Conservation (phyloP, 2,888 invertebrate genomes). For the Vesta saturnalis region DNA sequence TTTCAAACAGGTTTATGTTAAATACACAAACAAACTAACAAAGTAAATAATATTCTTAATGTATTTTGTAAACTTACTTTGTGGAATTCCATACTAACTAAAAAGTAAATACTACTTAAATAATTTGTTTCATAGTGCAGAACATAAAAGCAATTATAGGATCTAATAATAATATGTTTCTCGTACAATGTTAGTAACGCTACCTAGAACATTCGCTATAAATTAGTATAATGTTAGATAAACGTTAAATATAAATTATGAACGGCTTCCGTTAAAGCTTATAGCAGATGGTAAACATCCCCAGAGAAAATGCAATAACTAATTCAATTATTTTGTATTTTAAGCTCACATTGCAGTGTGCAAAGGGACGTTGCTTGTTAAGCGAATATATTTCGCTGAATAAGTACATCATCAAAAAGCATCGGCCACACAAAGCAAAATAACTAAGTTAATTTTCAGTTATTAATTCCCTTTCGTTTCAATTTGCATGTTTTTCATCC, state of each 20-base stretch:
- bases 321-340: constrained; percentile 31
- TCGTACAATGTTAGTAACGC: too few relatives aligned
- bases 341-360: constrained; percentile 28
- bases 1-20: too few relatives aligned
- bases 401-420: constrained; percentile 30
- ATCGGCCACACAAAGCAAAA: constrained; percentile 25
- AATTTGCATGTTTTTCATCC: constrained; percentile 30
- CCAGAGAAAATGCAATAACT: constrained; percentile 25
- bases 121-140: too few relatives aligned
- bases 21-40: too few relatives aligned
- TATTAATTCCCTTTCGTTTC: constrained; percentile 27
- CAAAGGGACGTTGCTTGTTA: constrained; percentile 25
- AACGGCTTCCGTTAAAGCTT: neutral
- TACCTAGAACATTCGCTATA: too few relatives aligned
- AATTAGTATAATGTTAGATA: neutral
- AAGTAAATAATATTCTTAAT: too few relatives aligned
- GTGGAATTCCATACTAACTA: too few relatives aligned
- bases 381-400: constrained; percentile 29
- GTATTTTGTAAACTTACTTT: too few relatives aligned
- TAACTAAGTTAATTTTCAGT: constrained; percentile 28
- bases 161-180: too few relatives aligned
- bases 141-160: too few relatives aligned
- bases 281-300: constrained; percentile 7
- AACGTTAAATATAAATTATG: neutral
- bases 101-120: too few relatives aligned